Percentiles rank a stretch among this genome's conserved stretches.
Conservation (phyloP, 2,888 invertebrate genomes). For the Pedicia rivosa region DNA sequence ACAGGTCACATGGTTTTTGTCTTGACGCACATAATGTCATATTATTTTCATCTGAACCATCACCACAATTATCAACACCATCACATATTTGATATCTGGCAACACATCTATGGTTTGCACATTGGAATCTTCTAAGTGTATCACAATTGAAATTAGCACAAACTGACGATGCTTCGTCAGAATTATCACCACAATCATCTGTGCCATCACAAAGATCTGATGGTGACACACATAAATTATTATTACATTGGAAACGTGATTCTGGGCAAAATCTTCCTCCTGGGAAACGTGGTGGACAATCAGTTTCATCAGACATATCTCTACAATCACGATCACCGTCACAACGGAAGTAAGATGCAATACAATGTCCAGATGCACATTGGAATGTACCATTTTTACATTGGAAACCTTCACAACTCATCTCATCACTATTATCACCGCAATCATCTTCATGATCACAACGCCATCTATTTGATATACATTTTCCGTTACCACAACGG, state of each 20-base stretch:
- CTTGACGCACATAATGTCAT: conserved; percentile 73
- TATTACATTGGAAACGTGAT: conserved; percentile 79
- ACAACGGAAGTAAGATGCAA: conserved; percentile 73
- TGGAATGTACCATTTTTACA: conserved; percentile 87
- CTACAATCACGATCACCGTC: conserved; percentile 81
- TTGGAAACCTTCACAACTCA: conserved; percentile 63
- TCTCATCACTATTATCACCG: conserved; percentile 85
- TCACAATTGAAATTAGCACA: conserved; percentile 80
- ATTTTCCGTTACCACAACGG: conserved; percentile 73
- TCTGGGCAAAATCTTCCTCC: conserved; percentile 80
- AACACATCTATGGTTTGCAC: conserved; percentile 76
- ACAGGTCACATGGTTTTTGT: conserved; percentile 57
- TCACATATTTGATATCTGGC: conserved; percentile 80
- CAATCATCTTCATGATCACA: conserved; percentile 97
- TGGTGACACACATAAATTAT: conserved; percentile 80
- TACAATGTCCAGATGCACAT: conserved; percentile 84
- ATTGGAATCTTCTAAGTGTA: conserved; percentile 70
- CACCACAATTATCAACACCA: conserved; percentile 83
- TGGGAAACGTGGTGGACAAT: conserved; percentile 78
- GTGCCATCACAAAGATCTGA: conserved; percentile 85
- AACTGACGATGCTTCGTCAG: conserved; percentile 67
- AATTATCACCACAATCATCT: conserved; percentile 84
- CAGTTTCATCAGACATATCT: conserved; percentile 78
- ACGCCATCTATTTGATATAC: conserved; percentile 82
- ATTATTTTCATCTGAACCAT: conserved; percentile 91